Evolutionary conservation across 53 echinoderm and acorn worm species (phyloP).

Genomic region (Apostichopus leukothele): DNA sequence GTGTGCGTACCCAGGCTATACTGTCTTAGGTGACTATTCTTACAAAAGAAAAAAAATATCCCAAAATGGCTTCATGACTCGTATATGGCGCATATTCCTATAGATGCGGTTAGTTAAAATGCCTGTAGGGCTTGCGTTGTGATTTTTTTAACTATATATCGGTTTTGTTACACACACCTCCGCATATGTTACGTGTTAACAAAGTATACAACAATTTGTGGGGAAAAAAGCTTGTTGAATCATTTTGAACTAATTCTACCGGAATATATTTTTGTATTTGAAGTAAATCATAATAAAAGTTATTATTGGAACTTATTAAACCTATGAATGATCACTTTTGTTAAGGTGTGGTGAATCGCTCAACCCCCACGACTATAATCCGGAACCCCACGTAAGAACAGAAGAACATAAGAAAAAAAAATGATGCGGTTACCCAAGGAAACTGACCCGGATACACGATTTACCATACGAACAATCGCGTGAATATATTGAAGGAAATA

Average conservation of each 20-base stretch:
- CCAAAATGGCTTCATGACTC: too few species aligned
- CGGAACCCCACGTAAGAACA: background rate
- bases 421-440: background rate
- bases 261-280: background rate
- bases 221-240: background rate
- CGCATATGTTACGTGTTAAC: background rate
- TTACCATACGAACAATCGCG: background rate
- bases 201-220: background rate
- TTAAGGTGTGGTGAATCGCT: background rate
- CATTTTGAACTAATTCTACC: background rate
- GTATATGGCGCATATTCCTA: too few species aligned
- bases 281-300: background rate
- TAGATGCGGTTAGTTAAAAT: too few species aligned
- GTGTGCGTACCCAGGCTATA: too few species aligned
- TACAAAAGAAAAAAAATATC: too few species aligned
- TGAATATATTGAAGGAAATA: background rate
- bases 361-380: background rate
- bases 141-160: too few species aligned
- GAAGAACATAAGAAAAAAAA: background rate
- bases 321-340: background rate
- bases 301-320: background rate
- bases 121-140: too few species aligned
- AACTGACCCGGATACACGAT: background rate
- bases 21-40: too few species aligned
- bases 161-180: background rate